phyloP scores from a whole-genome alignment of 2,113 vertebrate species.

The Sander lucioperca region DNA sequence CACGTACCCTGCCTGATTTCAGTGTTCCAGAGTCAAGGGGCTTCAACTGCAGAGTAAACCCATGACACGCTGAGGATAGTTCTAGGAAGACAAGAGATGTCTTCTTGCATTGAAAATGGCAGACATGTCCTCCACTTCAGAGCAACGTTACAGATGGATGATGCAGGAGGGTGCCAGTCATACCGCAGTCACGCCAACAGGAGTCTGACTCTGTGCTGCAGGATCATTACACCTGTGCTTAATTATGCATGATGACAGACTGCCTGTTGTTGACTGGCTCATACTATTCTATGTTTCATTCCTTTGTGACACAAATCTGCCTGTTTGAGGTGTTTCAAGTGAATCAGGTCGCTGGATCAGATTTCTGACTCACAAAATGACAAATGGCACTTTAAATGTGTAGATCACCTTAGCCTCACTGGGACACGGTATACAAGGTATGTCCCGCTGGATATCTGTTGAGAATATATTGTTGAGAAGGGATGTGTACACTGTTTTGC shows the following conservation, averaged over 20 bases:
- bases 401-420: slow-evolving; percentile 83
- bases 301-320: neutral
- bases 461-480: too few species aligned
- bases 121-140: neutral
- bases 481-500: neutral
- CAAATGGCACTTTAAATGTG: neutral
- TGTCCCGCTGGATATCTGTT: too few species aligned
- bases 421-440: slow-evolving; percentile 87
- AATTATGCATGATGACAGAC: neutral
- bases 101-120: too few species aligned
- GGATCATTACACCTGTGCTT: neutral
- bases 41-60: neutral
- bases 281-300: neutral
- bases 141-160: neutral
- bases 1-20: too few species aligned
- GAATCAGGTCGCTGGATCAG: too few species aligned
- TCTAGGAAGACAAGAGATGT: neutral
- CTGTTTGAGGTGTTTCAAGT: neutral
- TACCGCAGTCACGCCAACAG: neutral
- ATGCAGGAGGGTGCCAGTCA: neutral
- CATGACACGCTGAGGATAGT: neutral
- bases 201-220: neutral
- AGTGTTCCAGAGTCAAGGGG: neutral
- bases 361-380: too few species aligned
- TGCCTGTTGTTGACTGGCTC: too few species aligned